These are phyloP conservation scores for Cosmopolites sordidus DNA, from an alignment of 2,888 invertebrate species.

Conservation along the genomic window DNA sequence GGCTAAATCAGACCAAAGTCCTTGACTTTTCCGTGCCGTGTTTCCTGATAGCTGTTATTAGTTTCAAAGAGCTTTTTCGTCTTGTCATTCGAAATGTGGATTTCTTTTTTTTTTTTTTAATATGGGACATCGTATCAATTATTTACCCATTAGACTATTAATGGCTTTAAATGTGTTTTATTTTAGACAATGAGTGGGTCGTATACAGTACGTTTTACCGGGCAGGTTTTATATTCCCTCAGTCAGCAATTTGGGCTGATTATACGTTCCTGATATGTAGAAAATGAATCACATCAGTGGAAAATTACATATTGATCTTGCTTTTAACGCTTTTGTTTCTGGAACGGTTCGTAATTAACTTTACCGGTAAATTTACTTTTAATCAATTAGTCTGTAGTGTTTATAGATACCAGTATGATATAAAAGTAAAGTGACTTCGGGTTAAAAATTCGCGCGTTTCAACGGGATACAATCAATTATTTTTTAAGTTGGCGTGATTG, in stretches of 20 bases:
- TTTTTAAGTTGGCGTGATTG: too few species aligned
- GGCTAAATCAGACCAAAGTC: conserved; percentile 20
- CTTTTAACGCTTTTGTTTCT: too few species aligned
- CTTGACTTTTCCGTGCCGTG: conserved; percentile 21
- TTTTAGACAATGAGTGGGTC: conserved; percentile 9
- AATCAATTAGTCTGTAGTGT: too few species aligned
- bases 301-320: too few species aligned
- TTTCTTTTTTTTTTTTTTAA: conserved; percentile 12
- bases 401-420: too few species aligned
- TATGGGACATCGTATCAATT: conserved; percentile 24
- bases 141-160: conserved; percentile 26
- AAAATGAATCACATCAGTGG: too few species aligned
- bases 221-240: conserved; percentile 6
- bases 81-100: conserved; percentile 25
- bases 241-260: conserved; percentile 7
- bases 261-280: conserved; percentile 2
- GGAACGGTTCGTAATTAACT: too few species aligned
- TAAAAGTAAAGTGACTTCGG: too few species aligned
- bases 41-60: conserved; percentile 25
- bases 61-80: conserved; percentile 22
- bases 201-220: not conserved
- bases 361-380: too few species aligned
- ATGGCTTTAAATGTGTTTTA: conserved; percentile 20
- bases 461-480: too few species aligned
- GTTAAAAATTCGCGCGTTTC: too few species aligned